Percentiles rank a stretch among this genome's conserved stretches.
Conservation (phyloP, 2,888 invertebrate genomes). For the Agrotis ipsilon region DNA sequence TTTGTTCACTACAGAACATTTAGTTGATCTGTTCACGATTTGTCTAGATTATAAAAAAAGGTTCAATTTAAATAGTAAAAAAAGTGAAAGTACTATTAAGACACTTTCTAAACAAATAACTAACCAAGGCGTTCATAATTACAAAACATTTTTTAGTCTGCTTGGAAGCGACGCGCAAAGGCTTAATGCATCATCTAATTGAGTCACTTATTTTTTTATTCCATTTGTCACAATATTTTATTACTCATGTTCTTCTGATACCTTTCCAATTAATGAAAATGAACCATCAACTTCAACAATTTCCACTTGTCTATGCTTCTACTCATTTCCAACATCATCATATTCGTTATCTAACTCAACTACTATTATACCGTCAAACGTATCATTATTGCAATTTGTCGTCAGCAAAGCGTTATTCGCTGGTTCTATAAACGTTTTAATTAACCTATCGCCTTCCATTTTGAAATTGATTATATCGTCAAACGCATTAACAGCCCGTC, state of each 20-base stretch:
- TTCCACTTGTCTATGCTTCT: too few species aligned
- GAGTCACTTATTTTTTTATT: too few species aligned
- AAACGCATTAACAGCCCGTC: conserved; percentile 42
- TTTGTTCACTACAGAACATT: not conserved
- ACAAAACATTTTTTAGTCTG: too few species aligned
- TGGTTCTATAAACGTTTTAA: conserved; percentile 51
- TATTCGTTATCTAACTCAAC: conserved; percentile 9
- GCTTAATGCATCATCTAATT: too few species aligned
- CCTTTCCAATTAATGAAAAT: too few species aligned
- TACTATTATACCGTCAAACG: conserved; percentile 14
- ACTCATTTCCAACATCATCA: not conserved
- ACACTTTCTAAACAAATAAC: too few species aligned
- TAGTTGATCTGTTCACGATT: not conserved
- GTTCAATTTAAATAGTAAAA: too few species aligned
- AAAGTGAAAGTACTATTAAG: too few species aligned
- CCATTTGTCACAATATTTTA: conserved; percentile 6
- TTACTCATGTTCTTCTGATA: not conserved
- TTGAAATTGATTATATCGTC: conserved; percentile 55
- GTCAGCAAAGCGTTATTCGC: conserved; percentile 25
- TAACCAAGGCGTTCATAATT: too few species aligned
- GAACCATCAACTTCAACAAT: too few species aligned
- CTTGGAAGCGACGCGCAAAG: too few species aligned
- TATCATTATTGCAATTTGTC: conserved; percentile 27
- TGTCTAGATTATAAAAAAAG: not conserved
- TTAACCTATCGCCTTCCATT: conserved; percentile 50